Percentiles rank a stretch among this genome's conserved stretches.
phyloP scores from a whole-genome alignment of 2,113 vertebrate species.

The Cyanoliseus patagonus region DNA sequence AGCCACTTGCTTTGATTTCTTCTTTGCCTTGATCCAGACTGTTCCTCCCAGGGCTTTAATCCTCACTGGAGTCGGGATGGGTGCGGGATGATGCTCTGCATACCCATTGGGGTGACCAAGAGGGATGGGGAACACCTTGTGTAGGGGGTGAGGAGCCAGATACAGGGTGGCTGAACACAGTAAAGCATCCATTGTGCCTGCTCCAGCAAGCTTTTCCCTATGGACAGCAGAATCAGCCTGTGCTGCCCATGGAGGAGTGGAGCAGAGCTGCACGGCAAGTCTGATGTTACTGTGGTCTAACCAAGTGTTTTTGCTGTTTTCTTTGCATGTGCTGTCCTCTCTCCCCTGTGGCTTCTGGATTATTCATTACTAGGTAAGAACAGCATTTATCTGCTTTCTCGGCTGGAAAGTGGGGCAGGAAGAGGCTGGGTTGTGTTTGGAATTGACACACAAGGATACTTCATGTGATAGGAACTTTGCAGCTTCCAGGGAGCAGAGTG shows the following conservation, averaged over 20 bases:
- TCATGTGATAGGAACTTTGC: not conserved
- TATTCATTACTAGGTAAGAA: conserved; percentile 40
- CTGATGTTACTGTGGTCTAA: not conserved
- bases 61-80: rapidly evolving
- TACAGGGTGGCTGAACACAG: rapidly evolving
- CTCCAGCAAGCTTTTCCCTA: not conserved
- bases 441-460: not conserved
- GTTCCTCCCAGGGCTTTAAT: not conserved
- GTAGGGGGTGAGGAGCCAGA: not conserved
- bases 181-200: too few relatives aligned
- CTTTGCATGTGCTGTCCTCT: not conserved
- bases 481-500: not conserved
- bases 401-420: not conserved
- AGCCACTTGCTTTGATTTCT: not conserved
- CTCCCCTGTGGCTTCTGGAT: not conserved
- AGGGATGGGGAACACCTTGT: not conserved
- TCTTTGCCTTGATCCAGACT: not conserved
- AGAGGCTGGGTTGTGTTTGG: not conserved
- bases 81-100: not conserved
- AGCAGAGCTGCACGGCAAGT: not conserved
- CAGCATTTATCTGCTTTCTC: not conserved
- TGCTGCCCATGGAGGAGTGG: not conserved
- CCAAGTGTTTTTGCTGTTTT: not conserved
- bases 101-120: not conserved
- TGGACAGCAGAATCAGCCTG: not conserved